phyloP scores from a whole-genome alignment of 2,888 invertebrate genomes.

The Platyscelio sp. region DNA sequence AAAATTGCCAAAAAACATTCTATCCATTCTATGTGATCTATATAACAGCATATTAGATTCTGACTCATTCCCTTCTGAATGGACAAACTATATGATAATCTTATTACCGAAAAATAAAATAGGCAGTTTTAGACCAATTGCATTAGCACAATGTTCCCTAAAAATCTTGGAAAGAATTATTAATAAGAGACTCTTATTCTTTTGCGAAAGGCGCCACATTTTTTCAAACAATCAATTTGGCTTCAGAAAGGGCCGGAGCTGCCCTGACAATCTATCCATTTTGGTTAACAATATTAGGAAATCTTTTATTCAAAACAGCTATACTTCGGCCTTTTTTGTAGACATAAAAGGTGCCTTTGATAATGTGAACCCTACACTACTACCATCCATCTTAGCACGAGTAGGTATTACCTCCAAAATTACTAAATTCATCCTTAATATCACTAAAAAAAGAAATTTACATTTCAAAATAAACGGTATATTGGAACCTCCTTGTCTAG shows the following conservation, averaged over 20 bases:
- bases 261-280: background rate
- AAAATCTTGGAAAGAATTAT: constrained; percentile 19
- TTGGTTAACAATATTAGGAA: background rate
- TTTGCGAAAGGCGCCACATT: background rate
- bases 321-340: background rate
- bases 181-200: background rate
- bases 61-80: background rate
- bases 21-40: background rate
- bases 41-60: constrained; percentile 1
- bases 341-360: constrained; percentile 1
- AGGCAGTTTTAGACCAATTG: constrained; percentile 17
- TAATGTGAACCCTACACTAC: background rate
- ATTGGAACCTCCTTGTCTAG: background rate
- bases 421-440: background rate
- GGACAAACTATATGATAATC: background rate
- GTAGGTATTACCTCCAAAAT: too few species aligned
- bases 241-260: background rate
- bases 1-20: background rate
- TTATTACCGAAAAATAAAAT: constrained; percentile 12
- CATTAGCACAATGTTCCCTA: constrained; percentile 9
- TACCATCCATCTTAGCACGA: background rate
- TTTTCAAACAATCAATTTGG: constrained; percentile 8
- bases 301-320: background rate
- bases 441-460: background rate
- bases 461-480: constrained; percentile 6